These are phyloP conservation scores for Thymelicus lineola DNA, from an alignment of 2,888 invertebrate genomes.

Conservation along the genomic window DNA sequence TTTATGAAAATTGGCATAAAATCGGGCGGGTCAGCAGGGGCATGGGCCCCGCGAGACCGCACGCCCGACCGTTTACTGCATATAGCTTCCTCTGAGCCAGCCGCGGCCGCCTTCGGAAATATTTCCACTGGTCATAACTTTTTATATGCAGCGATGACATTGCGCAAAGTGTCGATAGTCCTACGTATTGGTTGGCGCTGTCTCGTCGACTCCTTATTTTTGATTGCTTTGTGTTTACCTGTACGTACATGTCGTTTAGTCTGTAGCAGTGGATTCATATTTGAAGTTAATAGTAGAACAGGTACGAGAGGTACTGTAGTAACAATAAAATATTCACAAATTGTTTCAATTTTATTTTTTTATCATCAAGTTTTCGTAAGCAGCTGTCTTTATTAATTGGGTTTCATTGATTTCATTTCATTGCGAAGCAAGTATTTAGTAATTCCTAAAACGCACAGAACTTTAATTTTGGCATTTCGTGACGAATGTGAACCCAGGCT, in stretches of 20 bases:
- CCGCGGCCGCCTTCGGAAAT: constrained; percentile 68
- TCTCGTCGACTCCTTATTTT: constrained; percentile 23
- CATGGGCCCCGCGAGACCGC: constrained; percentile 80
- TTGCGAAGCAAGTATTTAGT: no score
- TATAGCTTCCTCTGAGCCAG: constrained; percentile 79
- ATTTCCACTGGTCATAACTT: constrained; percentile 84
- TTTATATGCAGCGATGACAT: constrained; percentile 85
- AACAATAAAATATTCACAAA: no score
- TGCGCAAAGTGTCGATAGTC: constrained; percentile 76
- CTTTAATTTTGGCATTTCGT: no score
- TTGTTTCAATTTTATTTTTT: no score
- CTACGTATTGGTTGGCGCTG: constrained; percentile 57
- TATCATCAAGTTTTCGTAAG: no score
- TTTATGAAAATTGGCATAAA: constrained; percentile 86
- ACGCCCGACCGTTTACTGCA: constrained; percentile 85
- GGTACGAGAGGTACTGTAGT: no score
- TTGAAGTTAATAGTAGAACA: no score
- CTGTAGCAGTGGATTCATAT: no score
- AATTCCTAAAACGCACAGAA: no score
- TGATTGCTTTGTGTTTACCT: constrained; percentile 30
- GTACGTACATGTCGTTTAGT: neutral
- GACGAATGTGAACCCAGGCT: no score
- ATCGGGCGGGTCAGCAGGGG: constrained; percentile 79
- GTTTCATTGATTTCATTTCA: no score
- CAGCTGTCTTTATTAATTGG: no score